Evolutionary conservation across 2,888 invertebrate species (phyloP).

Genomic region (Cheilosia grossa): DNA sequence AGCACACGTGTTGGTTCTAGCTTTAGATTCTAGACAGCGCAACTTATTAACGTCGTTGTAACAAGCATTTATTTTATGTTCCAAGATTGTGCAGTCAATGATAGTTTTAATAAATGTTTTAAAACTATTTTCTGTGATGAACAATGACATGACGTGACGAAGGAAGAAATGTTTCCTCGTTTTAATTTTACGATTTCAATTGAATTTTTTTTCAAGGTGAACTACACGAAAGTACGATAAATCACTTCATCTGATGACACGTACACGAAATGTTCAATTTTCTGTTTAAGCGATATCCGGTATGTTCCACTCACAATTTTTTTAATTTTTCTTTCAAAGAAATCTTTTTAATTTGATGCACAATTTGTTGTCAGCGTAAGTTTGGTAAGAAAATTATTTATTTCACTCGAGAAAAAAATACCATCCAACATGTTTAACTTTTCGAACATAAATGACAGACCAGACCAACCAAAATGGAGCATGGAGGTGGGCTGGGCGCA

Average conservation of each 20-base stretch:
- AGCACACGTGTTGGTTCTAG: conserved; percentile 6
- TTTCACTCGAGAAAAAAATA: conserved; percentile 27
- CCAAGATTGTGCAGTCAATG: not conserved
- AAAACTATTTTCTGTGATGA: conserved; percentile 20
- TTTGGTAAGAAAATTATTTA: conserved; percentile 13
- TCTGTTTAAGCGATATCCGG: not conserved
- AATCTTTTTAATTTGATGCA: not conserved
- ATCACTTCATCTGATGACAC: not conserved
- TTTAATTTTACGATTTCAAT: conserved; percentile 9
- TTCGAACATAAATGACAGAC: conserved; percentile 51
- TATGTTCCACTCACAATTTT: not conserved
- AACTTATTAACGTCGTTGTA: not conserved
- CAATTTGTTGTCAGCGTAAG: not conserved
- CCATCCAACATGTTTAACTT: conserved; percentile 57
- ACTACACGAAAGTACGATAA: conserved; percentile 5
- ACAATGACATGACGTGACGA: conserved; percentile 69
- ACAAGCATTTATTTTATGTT: not conserved
- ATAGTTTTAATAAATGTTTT: not conserved
- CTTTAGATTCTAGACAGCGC: not conserved
- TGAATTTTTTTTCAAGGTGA: conserved; percentile 49
- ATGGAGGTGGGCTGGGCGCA: conserved; percentile 16
- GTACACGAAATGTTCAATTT: not conserved
- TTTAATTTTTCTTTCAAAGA: not conserved
- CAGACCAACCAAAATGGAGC: not conserved
- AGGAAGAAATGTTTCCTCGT: conserved; percentile 37